These are phyloP conservation scores for Buphagus erythrorhynchus DNA, from an alignment of 2,797 vertebrate genomes.

Conservation along the genomic window DNA sequence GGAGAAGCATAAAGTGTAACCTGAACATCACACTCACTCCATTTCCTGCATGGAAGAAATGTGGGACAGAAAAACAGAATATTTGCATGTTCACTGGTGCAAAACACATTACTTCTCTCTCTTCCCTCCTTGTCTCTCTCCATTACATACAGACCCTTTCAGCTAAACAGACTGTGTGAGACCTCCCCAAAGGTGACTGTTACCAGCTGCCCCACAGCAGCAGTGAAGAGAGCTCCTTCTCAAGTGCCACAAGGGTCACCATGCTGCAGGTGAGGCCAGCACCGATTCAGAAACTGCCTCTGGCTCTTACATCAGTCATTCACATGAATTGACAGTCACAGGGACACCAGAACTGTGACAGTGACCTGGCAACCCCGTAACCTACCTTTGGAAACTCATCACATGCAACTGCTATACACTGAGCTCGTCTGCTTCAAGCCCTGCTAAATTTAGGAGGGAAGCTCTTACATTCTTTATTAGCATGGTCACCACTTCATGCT, in stretches of 20 bases:
- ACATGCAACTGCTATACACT: neutral
- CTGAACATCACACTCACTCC: accelerated
- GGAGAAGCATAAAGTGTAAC: neutral
- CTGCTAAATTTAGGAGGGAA: neutral
- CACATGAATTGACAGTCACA: accelerated
- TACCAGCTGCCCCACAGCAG: neutral
- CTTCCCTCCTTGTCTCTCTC: neutral
- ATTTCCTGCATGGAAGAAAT: neutral
- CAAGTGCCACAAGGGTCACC: neutral
- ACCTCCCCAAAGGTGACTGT: neutral
- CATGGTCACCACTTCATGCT: neutral
- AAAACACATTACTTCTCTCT: neutral
- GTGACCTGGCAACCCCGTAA: neutral
- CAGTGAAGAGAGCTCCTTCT: neutral
- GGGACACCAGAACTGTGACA: neutral
- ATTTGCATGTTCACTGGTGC: neutral
- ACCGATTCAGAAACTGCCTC: neutral
- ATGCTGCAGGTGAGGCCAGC: neutral
- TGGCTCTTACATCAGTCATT: neutral
- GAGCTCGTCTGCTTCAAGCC: neutral
- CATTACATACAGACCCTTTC: neutral
- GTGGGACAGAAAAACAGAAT: neutral
- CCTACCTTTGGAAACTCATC: neutral
- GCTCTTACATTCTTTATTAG: neutral
- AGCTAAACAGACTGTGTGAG: neutral